A percentile compares a stretch with the other conserved stretches of the same genome.
These are phyloP conservation scores for Seira sanloemensis DNA, from an alignment of 2,888 invertebrate species.

Conservation along the genomic window DNA sequence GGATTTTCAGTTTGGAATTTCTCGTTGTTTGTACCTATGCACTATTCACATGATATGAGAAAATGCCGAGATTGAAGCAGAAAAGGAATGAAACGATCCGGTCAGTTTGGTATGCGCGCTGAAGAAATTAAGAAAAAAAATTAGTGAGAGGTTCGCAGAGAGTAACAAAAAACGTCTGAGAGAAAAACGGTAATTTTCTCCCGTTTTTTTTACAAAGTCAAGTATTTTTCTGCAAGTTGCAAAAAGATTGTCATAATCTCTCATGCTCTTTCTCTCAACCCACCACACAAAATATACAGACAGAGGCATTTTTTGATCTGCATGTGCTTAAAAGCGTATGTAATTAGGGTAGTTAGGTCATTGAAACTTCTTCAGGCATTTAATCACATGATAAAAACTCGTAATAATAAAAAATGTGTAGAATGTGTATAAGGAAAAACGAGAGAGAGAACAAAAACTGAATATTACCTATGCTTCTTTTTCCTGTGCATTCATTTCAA, in stretches of 20 bases:
- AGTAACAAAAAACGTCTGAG: not conserved
- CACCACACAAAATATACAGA: too few species aligned
- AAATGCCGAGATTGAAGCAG: not conserved
- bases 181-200: constrained; percentile 65
- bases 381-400: constrained; percentile 5
- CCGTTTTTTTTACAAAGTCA: constrained; percentile 34
- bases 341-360: constrained; percentile 63
- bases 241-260: constrained; percentile 6
- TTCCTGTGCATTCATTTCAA: constrained; percentile 21
- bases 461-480: constrained; percentile 23
- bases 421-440: not conserved
- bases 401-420: constrained; percentile 26
- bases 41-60: not conserved
- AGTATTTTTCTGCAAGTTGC: constrained; percentile 2
- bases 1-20: too few species aligned
- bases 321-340: constrained; percentile 36
- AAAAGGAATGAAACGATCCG: constrained; percentile 50
- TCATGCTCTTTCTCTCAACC: not conserved
- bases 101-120: constrained; percentile 57
- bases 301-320: constrained; percentile 40
- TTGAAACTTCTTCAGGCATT: constrained; percentile 56
- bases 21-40: too few species aligned
- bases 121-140: constrained; percentile 12
- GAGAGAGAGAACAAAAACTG: constrained; percentile 30
- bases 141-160: constrained; percentile 10